Evolutionary conservation across 2,797 vertebrate genomes (phyloP), one percentile per base, ranked within the genome.

Genomic region (Schizopygopsis malacanthus): DNA sequence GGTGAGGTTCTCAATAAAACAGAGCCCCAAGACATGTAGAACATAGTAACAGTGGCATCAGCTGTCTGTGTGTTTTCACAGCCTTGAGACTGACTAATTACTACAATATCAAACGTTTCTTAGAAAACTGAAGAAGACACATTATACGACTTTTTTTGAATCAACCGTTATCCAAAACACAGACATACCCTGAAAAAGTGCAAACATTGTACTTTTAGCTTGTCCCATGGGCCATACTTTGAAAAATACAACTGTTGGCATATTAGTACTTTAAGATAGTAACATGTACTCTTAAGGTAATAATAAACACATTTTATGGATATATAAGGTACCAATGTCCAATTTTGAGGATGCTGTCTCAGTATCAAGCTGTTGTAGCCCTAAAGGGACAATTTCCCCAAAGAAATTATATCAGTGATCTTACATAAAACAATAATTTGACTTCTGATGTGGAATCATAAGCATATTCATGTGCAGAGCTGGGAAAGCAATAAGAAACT

Each of bases 11-110:
- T 81, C 47, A 70, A 54, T 70, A 54, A 81, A 81, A 70, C 33
- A 81, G 63, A 81, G 65, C 79, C 33, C 45, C 65, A 81, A 69
- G 79, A 81, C 20, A 81, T 69, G 33, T 18, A 37, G 70, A 81
- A 54, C 11, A 39, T 8, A 52, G 63, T 69, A 54, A 69, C 11
- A 39, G 79, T 70, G 79, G n/a, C 50, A 37, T 80, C 45, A 61
- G 61, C 61, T 52, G 63, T 81, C 63, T 69, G 63, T 81, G 63
- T 52, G n/a, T 59, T 75, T 78, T 79, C 54, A 39, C 45, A 54
- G 63, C 20, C 79, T 50, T 70, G 28, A 47, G 61, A 81, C 41
- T 50, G 22, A 81, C 28, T 70, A 33, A 81, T 70, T 39, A 11
- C 33, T 41, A 10, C 16, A 50, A 50, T 65, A 76, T 76, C 13